Evolutionary conservation across 2,888 invertebrate species (phyloP), one percentile per base, ranked within the genome.

Genomic region (Tetramorium bicarinatum): DNA sequence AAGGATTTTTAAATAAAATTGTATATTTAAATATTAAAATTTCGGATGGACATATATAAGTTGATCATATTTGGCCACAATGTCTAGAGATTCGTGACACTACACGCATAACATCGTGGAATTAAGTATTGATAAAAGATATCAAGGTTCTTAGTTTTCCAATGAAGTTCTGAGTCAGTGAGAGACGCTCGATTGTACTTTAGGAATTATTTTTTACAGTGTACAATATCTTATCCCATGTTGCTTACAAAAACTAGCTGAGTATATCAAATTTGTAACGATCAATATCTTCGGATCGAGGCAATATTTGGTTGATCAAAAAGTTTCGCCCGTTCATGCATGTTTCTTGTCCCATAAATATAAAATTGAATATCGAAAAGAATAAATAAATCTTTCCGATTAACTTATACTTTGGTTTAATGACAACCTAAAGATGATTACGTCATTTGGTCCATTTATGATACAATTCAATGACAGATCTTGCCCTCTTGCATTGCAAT

Each of bases 401-500:
- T 21, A 18, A 56, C 3, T 38, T 41, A 41, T 41, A 18, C 13
- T 38, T 71, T 29, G 25, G 15, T 56, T 34, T n/a, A 80, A 85
- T n/a, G 44, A 54, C 25, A 21, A 67, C 54, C 56, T 61, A 69
- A 80, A 67, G 75, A 88, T 59, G 59, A 71, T 84, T 69, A 79
- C 66, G 62, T 88, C 47, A 38, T 69, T 88, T 88, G 88, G 88
- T 88, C 89, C 89, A 82, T 85, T 75, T 83, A 52, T 71, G 72
- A 75, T 83, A 77, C 62, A 79, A 54, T 69, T 69, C 8, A 9
- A 21, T 69, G n/a, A 69, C n/a, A 49, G 13, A 69, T 77, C 67
- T 21, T 49, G n/a, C 15, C n/a, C 18, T 67, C 13, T 38, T 18
- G 21, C 38, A 76, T 66, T 61, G 7, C 21, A 25, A 34, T 69